Evolutionary conservation across 2,113 vertebrate genomes (phyloP).

Genomic region (Beaufortia kweichowensis): DNA sequence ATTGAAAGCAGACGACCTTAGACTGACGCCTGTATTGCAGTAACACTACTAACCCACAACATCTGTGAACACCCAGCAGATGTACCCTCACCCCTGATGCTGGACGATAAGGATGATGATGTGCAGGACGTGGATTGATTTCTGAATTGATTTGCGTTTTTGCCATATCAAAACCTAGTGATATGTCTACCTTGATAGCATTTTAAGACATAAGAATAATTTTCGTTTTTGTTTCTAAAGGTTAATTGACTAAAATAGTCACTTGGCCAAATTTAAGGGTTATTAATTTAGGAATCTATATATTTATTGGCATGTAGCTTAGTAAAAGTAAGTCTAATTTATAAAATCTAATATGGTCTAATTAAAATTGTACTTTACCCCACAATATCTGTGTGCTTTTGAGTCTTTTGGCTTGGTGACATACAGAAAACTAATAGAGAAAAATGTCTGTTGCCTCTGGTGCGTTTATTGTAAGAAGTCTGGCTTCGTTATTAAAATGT

Average conservation of each 20-base stretch:
- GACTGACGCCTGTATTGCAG: conserved; percentile 12
- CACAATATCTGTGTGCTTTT: no score
- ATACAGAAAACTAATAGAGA: no score
- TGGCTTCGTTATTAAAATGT: no score
- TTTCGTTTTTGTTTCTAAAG: not conserved
- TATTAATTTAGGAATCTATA: no score
- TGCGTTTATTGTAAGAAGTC: no score
- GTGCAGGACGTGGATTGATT: not conserved
- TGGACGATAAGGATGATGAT: conserved; percentile 2
- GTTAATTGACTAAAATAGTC: not conserved
- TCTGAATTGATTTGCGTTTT: not conserved
- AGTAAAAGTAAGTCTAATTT: no score
- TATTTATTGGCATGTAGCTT: no score
- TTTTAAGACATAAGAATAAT: not conserved
- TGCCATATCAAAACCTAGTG: not conserved
- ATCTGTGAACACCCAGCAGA: conserved; percentile 11
- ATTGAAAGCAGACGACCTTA: conserved; percentile 46
- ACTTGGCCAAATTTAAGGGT: no score
- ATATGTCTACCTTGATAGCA: not conserved
- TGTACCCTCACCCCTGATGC: not conserved
- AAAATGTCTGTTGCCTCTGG: no score
- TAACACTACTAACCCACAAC: conserved; percentile 51
- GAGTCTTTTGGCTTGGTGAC: no score
- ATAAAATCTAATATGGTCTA: no score
- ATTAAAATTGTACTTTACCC: no score